Conservation (phyloP, 1,140 invertebrate species). For the Bombus waltoni region DNA sequence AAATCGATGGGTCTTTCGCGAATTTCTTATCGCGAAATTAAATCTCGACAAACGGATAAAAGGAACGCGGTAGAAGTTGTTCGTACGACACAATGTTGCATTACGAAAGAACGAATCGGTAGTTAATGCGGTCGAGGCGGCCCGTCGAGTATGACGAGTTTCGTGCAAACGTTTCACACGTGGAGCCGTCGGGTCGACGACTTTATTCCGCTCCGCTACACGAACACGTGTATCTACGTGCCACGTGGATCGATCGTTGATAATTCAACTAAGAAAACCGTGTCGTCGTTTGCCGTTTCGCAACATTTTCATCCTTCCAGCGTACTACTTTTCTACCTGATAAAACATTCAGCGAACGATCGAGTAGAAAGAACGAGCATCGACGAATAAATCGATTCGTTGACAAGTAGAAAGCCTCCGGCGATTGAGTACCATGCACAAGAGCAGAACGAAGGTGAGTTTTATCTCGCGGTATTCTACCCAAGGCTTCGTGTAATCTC, state of each 20-base stretch:
- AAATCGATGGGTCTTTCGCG: background rate
- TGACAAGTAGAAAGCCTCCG: background rate
- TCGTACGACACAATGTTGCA: background rate
- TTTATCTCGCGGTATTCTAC: constrained; percentile 58
- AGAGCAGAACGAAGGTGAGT: constrained; percentile 57
- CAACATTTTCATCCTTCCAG: background rate
- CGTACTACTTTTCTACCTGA: background rate
- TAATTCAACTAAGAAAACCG: background rate
- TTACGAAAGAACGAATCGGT: constrained; percentile 19
- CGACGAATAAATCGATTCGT: background rate
- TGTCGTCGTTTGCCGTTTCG: background rate
- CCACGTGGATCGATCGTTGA: background rate
- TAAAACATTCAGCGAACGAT: too few species aligned
- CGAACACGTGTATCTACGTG: constrained; percentile 28
- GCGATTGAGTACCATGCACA: constrained; percentile 28
- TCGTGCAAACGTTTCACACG: constrained; percentile 19
- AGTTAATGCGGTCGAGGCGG: background rate
- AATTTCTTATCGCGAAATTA: background rate
- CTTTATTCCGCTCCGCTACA: background rate
- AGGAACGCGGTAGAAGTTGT: background rate
- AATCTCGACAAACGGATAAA: background rate
- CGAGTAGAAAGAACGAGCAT: background rate
- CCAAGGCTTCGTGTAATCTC: constrained; percentile 65
- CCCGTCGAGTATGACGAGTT: background rate
- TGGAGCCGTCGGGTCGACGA: constrained; percentile 38